A percentile compares a stretch with the other conserved stretches of the same genome.
These are phyloP conservation scores for Psammodynastes pulverulentus DNA, from an alignment of 2,113 vertebrate species.

Conservation along the genomic window DNA sequence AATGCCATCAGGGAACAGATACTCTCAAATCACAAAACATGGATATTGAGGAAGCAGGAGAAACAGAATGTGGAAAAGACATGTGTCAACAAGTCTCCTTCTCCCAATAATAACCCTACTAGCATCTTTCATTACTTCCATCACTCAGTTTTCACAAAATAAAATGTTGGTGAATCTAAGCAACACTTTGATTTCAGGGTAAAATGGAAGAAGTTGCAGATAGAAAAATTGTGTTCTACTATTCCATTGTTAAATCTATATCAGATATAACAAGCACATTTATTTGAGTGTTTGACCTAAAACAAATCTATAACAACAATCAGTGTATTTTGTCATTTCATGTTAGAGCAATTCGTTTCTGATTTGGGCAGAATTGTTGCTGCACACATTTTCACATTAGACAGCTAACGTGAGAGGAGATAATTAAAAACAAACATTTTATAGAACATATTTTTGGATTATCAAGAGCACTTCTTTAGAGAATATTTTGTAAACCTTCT, in stretches of 20 bases:
- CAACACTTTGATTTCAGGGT: neutral
- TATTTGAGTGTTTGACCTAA: neutral
- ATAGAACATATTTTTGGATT: neutral
- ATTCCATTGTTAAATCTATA: neutral
- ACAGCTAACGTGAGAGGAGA: neutral
- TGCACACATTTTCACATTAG: neutral
- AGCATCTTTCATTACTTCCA: neutral
- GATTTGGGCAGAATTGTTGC: neutral
- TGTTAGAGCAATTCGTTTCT: neutral
- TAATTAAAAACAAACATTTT: neutral
- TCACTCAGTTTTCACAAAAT: neutral
- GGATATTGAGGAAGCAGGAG: neutral
- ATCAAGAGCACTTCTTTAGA: neutral
- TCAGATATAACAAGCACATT: neutral
- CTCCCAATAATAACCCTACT: neutral
- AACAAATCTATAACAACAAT: neutral
- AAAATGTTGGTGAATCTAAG: neutral
- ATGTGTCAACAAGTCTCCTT: too few relatives aligned
- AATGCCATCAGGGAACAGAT: neutral
- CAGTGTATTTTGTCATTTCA: neutral
- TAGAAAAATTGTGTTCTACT: neutral
- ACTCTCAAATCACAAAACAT: neutral
- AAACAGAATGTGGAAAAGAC: neutral
- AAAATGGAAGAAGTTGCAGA: neutral
- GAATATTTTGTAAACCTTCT: neutral